Conservation (phyloP, 1,140 invertebrate genomes). For the Paraescarpia echinospica region DNA sequence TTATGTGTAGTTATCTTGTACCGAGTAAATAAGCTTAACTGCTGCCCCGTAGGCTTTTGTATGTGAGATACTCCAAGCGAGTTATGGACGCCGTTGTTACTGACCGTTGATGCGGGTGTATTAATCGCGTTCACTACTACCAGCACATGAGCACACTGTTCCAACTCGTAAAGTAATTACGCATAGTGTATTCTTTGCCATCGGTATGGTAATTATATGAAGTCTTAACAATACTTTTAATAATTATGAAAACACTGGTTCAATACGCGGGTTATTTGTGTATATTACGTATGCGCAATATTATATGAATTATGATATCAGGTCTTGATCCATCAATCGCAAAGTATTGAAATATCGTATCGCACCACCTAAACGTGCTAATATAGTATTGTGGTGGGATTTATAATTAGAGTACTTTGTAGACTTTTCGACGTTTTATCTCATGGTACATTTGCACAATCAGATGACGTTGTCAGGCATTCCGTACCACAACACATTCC, state of each 20-base stretch:
- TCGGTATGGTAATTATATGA: not conserved
- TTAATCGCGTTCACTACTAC: not conserved
- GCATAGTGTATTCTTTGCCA: not conserved
- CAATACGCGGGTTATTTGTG: not conserved
- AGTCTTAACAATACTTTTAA: not conserved
- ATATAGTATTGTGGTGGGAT: not conserved
- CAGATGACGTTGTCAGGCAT: not conserved
- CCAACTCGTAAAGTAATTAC: not conserved
- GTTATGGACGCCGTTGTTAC: not conserved
- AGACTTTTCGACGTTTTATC: not conserved
- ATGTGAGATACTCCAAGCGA: not conserved
- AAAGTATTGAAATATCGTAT: not conserved
- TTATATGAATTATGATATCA: not conserved
- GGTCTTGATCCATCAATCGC: not conserved
- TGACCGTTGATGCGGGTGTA: not conserved
- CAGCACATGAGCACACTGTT: not conserved
- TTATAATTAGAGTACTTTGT: not conserved
- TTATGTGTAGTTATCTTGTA: not conserved
- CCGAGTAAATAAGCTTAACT: not conserved
- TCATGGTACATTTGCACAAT: not conserved
- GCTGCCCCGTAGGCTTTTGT: not conserved
- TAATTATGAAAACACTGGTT: not conserved
- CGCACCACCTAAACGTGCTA: not conserved
- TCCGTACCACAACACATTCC: not conserved
- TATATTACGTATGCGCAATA: not conserved